A percentile compares a stretch with the other conserved stretches of the same genome.
Conservation (phyloP, 2,113 vertebrate genomes). For the Geococcyx californianus region DNA sequence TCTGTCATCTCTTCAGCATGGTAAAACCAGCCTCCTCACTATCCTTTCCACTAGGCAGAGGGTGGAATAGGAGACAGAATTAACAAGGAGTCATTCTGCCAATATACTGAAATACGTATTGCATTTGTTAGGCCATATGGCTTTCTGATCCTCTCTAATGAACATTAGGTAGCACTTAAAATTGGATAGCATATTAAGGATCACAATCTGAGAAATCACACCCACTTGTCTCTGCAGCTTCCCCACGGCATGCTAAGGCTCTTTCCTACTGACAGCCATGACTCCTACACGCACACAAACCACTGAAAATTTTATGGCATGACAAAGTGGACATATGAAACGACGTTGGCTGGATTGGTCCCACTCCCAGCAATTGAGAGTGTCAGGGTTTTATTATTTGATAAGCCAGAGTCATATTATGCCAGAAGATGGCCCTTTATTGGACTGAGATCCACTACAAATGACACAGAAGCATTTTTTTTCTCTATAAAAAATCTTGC, state of each 20-base stretch:
- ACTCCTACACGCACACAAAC: neutral
- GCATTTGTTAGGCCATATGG: slow-evolving; percentile 57
- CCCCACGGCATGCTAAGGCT: neutral
- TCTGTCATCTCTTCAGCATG: slow-evolving; percentile 40
- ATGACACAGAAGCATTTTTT: neutral
- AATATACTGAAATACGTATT: neutral
- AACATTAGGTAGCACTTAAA: slow-evolving; percentile 41
- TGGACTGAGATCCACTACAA: slow-evolving; percentile 32
- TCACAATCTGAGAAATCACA: slow-evolving; percentile 46
- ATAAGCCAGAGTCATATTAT: neutral
- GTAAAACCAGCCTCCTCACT: slow-evolving; percentile 39
- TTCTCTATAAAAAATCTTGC: neutral
- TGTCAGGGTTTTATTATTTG: slow-evolving; percentile 41
- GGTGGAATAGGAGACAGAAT: slow-evolving; percentile 1
- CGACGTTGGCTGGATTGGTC: neutral
- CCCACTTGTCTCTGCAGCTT: slow-evolving; percentile 42
- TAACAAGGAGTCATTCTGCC: slow-evolving; percentile 41
- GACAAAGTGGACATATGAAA: neutral
- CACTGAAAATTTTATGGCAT: neutral
- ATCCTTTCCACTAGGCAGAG: slow-evolving; percentile 27
- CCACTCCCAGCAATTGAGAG: neutral
- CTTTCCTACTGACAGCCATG: neutral
- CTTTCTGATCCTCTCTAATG: slow-evolving; percentile 53
- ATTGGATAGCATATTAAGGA: slow-evolving; percentile 4
- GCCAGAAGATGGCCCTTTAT: neutral